These are phyloP conservation scores for Panthera leo DNA, from an alignment of 2,113 vertebrate species.

Conservation along the genomic window DNA sequence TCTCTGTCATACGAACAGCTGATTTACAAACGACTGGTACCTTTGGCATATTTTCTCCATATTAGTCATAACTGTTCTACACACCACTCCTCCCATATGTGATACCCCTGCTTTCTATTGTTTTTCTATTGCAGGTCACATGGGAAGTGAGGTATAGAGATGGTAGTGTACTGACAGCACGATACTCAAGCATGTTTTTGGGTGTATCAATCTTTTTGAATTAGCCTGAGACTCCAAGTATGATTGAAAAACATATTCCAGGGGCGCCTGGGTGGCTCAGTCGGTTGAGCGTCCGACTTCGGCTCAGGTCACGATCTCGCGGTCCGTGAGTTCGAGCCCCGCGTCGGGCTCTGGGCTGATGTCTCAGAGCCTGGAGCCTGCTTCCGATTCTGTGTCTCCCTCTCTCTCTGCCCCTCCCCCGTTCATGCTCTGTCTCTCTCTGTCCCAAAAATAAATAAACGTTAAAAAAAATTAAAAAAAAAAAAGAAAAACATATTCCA, in stretches of 20 bases:
- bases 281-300: too few relatives aligned
- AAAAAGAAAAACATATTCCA: background rate
- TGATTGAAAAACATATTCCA: slow-evolving; percentile 11
- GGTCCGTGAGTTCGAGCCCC: too few relatives aligned
- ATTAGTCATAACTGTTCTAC: background rate
- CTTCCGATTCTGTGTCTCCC: too few relatives aligned
- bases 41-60: slow-evolving; percentile 9
- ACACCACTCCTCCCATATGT: background rate
- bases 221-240: background rate
- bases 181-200: background rate
- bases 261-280: too few relatives aligned
- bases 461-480: too few relatives aligned
- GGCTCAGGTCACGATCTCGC: too few relatives aligned
- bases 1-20: slow-evolving; percentile 8
- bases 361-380: too few relatives aligned
- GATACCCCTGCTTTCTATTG: background rate
- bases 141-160: background rate
- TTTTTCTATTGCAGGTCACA: background rate
- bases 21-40: slow-evolving; percentile 42
- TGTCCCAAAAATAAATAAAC: too few relatives aligned
- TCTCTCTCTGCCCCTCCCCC: too few relatives aligned
- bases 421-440: too few relatives aligned
- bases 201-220: background rate
- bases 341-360: too few relatives aligned
- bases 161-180: background rate